These are phyloP conservation scores for Cephus sareptanus DNA, from an alignment of 2,888 invertebrate species.

Conservation along the genomic window DNA sequence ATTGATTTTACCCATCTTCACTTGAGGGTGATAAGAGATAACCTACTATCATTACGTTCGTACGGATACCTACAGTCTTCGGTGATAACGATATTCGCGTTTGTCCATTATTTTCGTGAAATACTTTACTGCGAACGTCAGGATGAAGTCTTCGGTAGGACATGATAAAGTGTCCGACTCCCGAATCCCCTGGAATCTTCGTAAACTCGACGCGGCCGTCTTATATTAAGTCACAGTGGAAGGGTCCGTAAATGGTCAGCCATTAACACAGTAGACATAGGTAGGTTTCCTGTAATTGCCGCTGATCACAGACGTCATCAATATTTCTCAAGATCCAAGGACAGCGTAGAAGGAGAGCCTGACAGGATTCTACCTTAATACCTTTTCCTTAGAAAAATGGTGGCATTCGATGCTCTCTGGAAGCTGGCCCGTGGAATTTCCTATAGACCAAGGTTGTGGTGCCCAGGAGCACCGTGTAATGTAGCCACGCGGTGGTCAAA, in stretches of 20 bases:
- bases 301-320: constrained; percentile 16
- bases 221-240: neutral
- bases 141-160: neutral
- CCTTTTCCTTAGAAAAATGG: neutral
- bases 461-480: neutral
- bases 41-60: neutral
- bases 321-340: neutral
- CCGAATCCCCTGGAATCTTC: neutral
- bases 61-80: neutral
- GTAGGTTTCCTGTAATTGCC: constrained; percentile 22
- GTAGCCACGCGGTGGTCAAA: constrained; percentile 3
- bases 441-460: neutral
- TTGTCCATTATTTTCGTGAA: neutral
- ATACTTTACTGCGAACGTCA: neutral
- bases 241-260: constrained; percentile 21
- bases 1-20: constrained; percentile 23
- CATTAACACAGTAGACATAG: constrained; percentile 18
- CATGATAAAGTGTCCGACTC: neutral
- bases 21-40: neutral
- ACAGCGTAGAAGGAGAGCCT: neutral
- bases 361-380: neutral
- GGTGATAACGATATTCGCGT: neutral
- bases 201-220: neutral
- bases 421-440: neutral
- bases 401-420: neutral